A percentile compares a stretch with the other conserved stretches of the same genome.
Conservation (phyloP, 2,113 vertebrate species). For the Megaceryle maxima region DNA sequence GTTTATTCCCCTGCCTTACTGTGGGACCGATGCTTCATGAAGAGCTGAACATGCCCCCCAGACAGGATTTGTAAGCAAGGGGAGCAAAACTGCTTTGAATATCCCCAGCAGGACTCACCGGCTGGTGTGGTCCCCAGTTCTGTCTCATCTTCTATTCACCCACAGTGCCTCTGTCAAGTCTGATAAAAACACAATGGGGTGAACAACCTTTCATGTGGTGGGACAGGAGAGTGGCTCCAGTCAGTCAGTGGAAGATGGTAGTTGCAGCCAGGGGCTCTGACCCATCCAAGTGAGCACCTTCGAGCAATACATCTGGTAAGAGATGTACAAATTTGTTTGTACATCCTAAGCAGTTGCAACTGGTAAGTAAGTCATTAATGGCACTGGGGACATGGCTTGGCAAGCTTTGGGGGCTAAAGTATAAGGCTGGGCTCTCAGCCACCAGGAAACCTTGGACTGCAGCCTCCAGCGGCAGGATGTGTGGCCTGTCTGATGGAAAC, state of each 20-base stretch:
- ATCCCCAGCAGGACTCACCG: accelerated
- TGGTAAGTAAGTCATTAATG: neutral
- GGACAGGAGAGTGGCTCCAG: neutral
- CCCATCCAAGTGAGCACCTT: accelerated
- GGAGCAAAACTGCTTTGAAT: neutral
- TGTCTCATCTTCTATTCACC: neutral
- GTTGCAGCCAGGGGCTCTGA: neutral
- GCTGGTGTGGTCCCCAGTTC: neutral
- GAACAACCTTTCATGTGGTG: neutral
- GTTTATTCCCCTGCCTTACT: neutral
- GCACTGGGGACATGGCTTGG: neutral
- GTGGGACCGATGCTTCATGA: neutral
- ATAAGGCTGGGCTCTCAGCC: neutral
- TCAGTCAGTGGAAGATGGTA: neutral
- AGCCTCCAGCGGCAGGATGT: neutral
- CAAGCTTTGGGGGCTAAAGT: neutral
- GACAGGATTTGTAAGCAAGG: neutral
- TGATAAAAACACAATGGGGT: neutral
- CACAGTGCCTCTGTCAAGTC: neutral
- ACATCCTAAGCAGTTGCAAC: neutral
- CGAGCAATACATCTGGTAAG: neutral
- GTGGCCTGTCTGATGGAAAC: neutral
- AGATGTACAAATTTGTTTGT: neutral
- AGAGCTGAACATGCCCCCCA: neutral
- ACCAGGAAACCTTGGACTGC: neutral